Conservation (phyloP, 2,113 vertebrate species). For the Acrocephalus arundinaceus region DNA sequence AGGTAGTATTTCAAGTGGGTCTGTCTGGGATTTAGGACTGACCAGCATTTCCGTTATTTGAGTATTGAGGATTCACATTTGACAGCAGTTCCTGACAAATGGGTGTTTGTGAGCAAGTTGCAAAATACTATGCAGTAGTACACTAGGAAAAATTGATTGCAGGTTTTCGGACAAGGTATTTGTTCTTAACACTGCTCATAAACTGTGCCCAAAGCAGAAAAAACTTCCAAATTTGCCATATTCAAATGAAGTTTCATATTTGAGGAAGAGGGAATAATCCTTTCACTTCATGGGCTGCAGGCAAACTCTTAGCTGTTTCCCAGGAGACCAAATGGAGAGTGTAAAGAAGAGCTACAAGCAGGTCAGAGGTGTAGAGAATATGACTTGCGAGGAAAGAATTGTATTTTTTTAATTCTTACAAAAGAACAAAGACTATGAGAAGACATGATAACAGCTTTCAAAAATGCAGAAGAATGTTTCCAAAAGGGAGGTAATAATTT, state of each 20-base stretch:
- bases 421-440: background rate
- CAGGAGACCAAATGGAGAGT: background rate
- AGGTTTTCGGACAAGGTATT: background rate
- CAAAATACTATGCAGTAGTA: background rate
- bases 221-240: background rate
- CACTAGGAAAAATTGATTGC: background rate
- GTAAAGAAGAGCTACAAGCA: background rate
- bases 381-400: background rate
- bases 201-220: background rate
- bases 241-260: background rate
- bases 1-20: background rate
- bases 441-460: background rate
- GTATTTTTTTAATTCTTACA: background rate
- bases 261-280: background rate
- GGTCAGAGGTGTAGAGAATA: background rate
- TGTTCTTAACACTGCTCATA: background rate
- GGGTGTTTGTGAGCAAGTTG: background rate
- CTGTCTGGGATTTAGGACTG: background rate
- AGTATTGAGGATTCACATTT: background rate
- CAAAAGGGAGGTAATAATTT: background rate
- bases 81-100: background rate
- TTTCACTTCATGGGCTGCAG: background rate
- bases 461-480: background rate
- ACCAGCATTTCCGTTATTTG: background rate
- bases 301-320: background rate